Conservation (phyloP, 1,140 invertebrate species). For the Nymphalis io region DNA sequence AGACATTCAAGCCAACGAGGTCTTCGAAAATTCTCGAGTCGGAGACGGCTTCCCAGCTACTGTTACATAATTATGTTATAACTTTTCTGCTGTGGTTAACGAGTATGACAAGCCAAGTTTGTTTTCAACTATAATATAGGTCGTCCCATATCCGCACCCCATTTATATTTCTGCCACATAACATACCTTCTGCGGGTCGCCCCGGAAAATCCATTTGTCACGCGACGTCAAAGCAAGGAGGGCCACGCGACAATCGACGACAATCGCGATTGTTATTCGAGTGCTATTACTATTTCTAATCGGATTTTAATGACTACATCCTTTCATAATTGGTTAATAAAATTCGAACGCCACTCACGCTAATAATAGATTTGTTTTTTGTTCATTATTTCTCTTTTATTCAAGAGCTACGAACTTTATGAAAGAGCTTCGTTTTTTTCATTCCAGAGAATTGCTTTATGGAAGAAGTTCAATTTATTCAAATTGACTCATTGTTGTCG, state of each 20-base stretch:
- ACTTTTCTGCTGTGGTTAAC: background rate
- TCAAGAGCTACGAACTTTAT: no score
- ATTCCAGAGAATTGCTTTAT: no score
- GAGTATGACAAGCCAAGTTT: no score
- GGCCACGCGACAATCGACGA: constrained; percentile 37
- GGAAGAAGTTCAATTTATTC: no score
- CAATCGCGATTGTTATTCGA: constrained; percentile 39
- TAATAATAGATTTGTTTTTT: background rate
- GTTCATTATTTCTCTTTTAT: background rate
- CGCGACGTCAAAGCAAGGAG: constrained; percentile 49
- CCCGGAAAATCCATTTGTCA: constrained; percentile 54
- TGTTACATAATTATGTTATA: background rate
- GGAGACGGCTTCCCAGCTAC: no score
- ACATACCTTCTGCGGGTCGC: constrained; percentile 28
- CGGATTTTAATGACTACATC: constrained; percentile 32
- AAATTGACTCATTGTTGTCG: no score
- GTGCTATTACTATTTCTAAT: constrained; percentile 36
- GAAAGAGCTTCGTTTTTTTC: no score
- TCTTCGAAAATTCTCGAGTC: no score
- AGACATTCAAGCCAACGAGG: no score
- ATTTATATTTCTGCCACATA: constrained; percentile 39
- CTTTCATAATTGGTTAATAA: constrained; percentile 4
- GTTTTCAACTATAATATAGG: background rate
- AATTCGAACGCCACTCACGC: background rate
- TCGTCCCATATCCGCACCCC: constrained; percentile 21